These are phyloP conservation scores for Graphium colonna DNA, from an alignment of 2,888 invertebrate genomes.

Conservation along the genomic window DNA sequence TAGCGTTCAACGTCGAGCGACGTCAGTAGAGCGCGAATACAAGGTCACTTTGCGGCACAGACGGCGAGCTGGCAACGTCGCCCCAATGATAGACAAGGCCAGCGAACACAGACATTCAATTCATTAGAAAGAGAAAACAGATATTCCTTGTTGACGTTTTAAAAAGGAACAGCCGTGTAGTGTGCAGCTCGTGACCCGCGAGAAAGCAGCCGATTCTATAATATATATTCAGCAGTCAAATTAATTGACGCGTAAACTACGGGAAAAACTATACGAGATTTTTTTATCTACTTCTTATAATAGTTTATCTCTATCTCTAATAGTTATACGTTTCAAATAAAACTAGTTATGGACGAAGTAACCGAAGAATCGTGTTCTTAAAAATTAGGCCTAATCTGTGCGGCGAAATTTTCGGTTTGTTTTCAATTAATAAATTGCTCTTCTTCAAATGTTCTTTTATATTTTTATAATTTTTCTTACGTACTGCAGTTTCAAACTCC, in stretches of 20 bases:
- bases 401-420: constrained; percentile 3
- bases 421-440: neutral
- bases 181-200: constrained; percentile 71
- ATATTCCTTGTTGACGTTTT: constrained; percentile 65
- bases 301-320: neutral
- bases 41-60: constrained; percentile 59
- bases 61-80: constrained; percentile 60
- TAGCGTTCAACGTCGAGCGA: constrained; percentile 43
- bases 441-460: neutral
- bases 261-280: constrained; percentile 39
- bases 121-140: constrained; percentile 46
- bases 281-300: no score
- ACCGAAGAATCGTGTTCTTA: neutral
- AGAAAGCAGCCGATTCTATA: constrained; percentile 66
- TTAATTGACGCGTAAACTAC: constrained; percentile 67
- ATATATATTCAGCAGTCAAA: constrained; percentile 46
- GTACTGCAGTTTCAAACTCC: no score
- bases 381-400: constrained; percentile 20
- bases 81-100: constrained; percentile 42
- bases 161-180: constrained; percentile 68
- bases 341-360: no score
- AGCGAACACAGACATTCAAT: constrained; percentile 21
- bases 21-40: constrained; percentile 55
- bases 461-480: neutral
- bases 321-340: neutral